A percentile compares a stretch with the other conserved stretches of the same genome.
These are phyloP conservation scores for Monochamus saltuarius DNA, from an alignment of 1,140 invertebrate species.

Conservation along the genomic window DNA sequence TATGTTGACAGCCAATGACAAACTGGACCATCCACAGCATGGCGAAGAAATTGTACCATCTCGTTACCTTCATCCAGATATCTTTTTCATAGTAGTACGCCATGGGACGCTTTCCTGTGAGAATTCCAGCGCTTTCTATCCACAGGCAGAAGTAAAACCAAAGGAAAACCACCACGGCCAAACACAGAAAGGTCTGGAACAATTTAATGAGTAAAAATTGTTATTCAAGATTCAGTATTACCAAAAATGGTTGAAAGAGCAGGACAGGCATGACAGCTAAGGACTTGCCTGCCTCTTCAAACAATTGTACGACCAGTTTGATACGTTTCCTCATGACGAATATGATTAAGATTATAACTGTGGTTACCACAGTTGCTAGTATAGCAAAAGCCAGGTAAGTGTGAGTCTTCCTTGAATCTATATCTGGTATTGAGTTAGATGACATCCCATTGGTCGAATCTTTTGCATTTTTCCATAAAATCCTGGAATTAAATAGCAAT, in stretches of 20 bases:
- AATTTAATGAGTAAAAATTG: slow-evolving; percentile 6
- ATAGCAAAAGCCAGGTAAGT: slow-evolving; percentile 61
- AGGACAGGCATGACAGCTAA: slow-evolving; percentile 69
- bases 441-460: slow-evolving; percentile 8
- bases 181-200: slow-evolving; percentile 65
- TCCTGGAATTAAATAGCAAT: slow-evolving; percentile 25
- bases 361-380: slow-evolving; percentile 62
- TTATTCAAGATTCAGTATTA: slow-evolving; percentile 46
- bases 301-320: slow-evolving; percentile 67
- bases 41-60: slow-evolving; percentile 57
- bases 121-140: slow-evolving; percentile 65
- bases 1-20: slow-evolving; percentile 74
- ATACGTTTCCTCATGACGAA: slow-evolving; percentile 74
- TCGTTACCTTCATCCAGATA: slow-evolving; percentile 54
- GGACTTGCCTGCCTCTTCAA: slow-evolving; percentile 76
- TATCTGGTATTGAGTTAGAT: slow-evolving; percentile 15
- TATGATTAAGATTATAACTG: slow-evolving; percentile 66
- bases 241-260: slow-evolving; percentile 74
- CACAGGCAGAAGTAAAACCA: slow-evolving; percentile 64
- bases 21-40: slow-evolving; percentile 74
- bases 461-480: slow-evolving; percentile 30
- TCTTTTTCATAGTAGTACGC: slow-evolving; percentile 59
- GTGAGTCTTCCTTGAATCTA: slow-evolving; percentile 29
- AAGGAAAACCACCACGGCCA: slow-evolving; percentile 57
- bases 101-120: slow-evolving; percentile 51